These are phyloP conservation scores for Hippocampus guttulatus DNA, from an alignment of 2,113 vertebrate species.

Conservation along the genomic window DNA sequence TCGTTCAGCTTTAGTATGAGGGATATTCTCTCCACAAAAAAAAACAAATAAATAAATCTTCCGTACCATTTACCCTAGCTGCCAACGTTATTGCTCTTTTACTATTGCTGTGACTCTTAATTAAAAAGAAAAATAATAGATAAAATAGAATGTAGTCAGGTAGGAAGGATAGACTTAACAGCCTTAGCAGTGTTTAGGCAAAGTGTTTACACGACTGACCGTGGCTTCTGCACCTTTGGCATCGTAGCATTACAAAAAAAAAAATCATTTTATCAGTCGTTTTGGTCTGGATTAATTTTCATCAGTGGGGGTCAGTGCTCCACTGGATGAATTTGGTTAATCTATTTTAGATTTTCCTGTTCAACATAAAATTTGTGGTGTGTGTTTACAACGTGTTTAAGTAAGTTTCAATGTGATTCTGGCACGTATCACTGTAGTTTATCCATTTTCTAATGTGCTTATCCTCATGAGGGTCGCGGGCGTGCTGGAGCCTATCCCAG, in stretches of 20 bases:
- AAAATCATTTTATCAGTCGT: background rate
- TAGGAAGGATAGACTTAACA: background rate
- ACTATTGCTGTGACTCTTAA: background rate
- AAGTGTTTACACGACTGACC: background rate
- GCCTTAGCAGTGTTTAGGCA: background rate
- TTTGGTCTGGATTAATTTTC: background rate
- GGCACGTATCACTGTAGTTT: no score
- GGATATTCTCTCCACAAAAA: constrained; percentile 9
- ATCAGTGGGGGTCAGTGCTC: background rate
- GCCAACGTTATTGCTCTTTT: background rate
- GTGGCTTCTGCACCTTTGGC: background rate
- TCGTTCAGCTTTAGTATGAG: constrained; percentile 20
- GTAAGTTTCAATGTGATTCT: no score
- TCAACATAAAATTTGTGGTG: no score
- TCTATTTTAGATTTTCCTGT: background rate
- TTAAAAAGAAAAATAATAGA: background rate
- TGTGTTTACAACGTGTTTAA: no score
- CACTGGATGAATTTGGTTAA: background rate
- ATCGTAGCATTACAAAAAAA: background rate
- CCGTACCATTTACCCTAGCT: background rate
- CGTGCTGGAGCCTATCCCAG: no score
- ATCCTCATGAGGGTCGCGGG: no score
- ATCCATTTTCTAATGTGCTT: no score
- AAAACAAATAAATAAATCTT: background rate
- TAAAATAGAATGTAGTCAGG: background rate